Base-by-base conservation (phyloP, 2,888 invertebrate genomes). In the Choristoneura rosaceana region DNA sequence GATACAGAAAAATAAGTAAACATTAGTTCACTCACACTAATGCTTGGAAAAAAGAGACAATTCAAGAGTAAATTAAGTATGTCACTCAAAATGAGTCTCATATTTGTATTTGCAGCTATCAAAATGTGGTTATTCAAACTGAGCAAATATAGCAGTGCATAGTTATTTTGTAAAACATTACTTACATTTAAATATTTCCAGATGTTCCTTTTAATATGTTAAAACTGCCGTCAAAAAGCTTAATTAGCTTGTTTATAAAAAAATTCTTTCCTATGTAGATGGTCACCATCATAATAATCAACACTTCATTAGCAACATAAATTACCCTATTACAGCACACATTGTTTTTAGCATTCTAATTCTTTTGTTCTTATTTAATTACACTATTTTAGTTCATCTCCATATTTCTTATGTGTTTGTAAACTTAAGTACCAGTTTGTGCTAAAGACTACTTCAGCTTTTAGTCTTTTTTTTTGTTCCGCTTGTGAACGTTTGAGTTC, bases 1-100 rank as follows among this genome's bases (percentile, higher is more conserved):
- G 88, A 97, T 98, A 78, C 95, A 97, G 86, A 92, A 92, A 81
- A 74, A 70, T 43, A 70, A 58, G 64, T 1, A 33, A 59, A 15
- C 25, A 17, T 62, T 64, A 12, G 12, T 33, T 14, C 34, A n/a
- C 2, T 14, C 34, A n/a, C 2, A 34, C 0, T 14, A 34, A 52
- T 47, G 15, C 38, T 38, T 60, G 0, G 41, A 38, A 38, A 41
- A 68, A 14, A 2, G 25, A 17, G 34, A 65, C n/a, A n/a, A n/a
- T 1, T 25, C 25, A 65, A 45, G 14, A 47, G 14, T 34, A 17
- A 14, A 17, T 17, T 15, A 52, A 15, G 10, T 9, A 25, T 55
- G 25, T 2, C 10, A 55, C 4, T 55, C 10, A 4, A 55, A 55
- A 55, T 12, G 55, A 7, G 3, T 52, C 12, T 25, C 12, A 17